Conservation (phyloP, 2,888 invertebrate genomes). For the Gasteruption jaculator region DNA sequence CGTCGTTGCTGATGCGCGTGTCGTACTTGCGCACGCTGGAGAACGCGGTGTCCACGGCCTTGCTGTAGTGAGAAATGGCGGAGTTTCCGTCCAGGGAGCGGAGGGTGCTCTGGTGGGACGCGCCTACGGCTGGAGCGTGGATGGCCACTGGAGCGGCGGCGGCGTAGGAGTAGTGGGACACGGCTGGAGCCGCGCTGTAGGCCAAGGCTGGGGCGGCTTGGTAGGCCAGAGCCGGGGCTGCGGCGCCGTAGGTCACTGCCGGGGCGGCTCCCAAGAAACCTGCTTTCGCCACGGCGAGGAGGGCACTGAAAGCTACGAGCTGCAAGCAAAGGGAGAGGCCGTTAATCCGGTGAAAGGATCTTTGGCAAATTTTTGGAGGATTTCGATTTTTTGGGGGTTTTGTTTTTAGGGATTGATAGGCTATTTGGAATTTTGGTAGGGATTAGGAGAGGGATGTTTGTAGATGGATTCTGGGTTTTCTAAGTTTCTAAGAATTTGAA, state of each 20-base stretch:
- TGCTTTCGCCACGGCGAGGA: conserved; percentile 32
- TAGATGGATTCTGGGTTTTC: no score
- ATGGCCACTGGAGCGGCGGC: conserved; percentile 30
- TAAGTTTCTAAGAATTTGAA: conserved; percentile 2
- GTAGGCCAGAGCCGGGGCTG: conserved; percentile 23
- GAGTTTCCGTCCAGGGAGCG: conserved; percentile 58
- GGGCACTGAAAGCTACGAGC: conserved; percentile 30
- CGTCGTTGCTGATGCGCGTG: conserved; percentile 64
- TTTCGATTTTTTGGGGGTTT: no score
- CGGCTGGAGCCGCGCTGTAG: conserved; percentile 60
- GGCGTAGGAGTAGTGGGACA: conserved; percentile 53
- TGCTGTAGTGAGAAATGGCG: conserved; percentile 58
- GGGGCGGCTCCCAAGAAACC: conserved; percentile 24
- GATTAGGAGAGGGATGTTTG: no score
- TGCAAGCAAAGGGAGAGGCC: conserved; percentile 17
- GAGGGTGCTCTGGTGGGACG: conserved; percentile 56
- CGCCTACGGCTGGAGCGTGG: conserved; percentile 47
- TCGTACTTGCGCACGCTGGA: conserved; percentile 68
- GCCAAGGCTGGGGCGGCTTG: conserved; percentile 54
- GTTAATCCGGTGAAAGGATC: no score
- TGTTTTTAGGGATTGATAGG: background rate
- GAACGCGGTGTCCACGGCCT: conserved; percentile 67
- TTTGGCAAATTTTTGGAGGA: no score
- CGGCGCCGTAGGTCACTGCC: conserved; percentile 14
- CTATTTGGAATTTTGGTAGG: no score